Conservation (phyloP, 2,113 vertebrate species). For the Nansenia antarctica region DNA sequence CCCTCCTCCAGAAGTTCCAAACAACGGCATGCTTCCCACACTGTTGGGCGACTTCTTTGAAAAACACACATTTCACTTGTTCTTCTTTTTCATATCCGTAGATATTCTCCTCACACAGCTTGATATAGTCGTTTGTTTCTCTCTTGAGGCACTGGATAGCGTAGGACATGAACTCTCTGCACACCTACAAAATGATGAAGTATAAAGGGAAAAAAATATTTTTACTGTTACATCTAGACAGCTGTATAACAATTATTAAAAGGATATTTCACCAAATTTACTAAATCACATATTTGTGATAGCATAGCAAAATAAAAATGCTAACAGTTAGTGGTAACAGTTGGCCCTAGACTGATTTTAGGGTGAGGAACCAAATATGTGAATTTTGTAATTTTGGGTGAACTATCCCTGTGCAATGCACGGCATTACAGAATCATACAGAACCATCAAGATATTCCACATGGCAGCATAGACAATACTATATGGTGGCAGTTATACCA, state of each 20-base stretch:
- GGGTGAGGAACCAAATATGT: too few species aligned
- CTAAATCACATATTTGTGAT: too few species aligned
- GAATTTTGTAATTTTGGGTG: too few species aligned
- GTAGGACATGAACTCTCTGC: slow-evolving; percentile 24
- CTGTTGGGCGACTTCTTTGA: slow-evolving; percentile 36
- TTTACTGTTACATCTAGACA: neutral
- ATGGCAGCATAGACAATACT: neutral
- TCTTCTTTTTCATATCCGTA: slow-evolving; percentile 7
- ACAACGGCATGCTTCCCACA: slow-evolving; percentile 20
- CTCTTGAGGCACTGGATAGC: slow-evolving; percentile 30
- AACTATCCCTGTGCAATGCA: neutral
- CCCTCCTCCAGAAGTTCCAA: slow-evolving; percentile 29
- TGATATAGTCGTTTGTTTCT: neutral
- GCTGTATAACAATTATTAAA: neutral
- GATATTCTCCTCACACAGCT: slow-evolving; percentile 47
- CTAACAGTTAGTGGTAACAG: too few species aligned
- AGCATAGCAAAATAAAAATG: too few species aligned
- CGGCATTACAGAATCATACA: neutral
- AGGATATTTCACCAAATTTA: too few species aligned
- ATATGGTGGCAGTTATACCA: slow-evolving; percentile 9
- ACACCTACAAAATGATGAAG: slow-evolving; percentile 21
- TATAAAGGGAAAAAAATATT: neutral
- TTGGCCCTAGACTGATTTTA: too few species aligned
- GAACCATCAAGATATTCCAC: neutral
- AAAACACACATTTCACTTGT: slow-evolving; percentile 51